Evolutionary conservation across 2,888 invertebrate genomes (phyloP).

Genomic region (Timema podura): DNA sequence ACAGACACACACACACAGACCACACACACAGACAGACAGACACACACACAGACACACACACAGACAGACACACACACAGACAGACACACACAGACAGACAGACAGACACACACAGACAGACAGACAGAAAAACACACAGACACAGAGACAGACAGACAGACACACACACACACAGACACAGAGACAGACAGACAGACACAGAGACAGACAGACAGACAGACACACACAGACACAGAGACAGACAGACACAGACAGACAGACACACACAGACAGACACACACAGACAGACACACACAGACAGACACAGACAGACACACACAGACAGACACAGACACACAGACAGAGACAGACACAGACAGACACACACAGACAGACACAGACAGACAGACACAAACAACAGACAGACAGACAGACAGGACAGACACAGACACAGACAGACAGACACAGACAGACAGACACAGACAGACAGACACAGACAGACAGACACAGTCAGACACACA

Average conservation of each 20-base stretch:
- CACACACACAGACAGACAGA: too few relatives aligned
- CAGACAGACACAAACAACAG: too few relatives aligned
- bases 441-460: neutral
- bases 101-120: neutral
- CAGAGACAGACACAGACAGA: neutral
- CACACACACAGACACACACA: too few relatives aligned
- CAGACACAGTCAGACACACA: neutral
- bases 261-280: neutral
- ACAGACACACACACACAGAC: neutral
- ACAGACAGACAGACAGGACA: neutral
- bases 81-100: neutral
- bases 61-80: conserved; percentile 3
- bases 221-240: neutral
- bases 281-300: neutral
- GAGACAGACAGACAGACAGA: neutral
- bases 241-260: too few relatives aligned
- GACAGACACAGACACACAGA: neutral
- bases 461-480: neutral
- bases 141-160: neutral
- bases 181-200: neutral
- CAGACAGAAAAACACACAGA: neutral
- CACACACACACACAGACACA: neutral
- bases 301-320: neutral
- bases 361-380: neutral
- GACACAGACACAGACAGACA: too few relatives aligned